Evolutionary conservation across 2,113 vertebrate genomes (phyloP), one percentile per base, ranked within the genome.

Genomic region (Ictalurus punctatus): DNA sequence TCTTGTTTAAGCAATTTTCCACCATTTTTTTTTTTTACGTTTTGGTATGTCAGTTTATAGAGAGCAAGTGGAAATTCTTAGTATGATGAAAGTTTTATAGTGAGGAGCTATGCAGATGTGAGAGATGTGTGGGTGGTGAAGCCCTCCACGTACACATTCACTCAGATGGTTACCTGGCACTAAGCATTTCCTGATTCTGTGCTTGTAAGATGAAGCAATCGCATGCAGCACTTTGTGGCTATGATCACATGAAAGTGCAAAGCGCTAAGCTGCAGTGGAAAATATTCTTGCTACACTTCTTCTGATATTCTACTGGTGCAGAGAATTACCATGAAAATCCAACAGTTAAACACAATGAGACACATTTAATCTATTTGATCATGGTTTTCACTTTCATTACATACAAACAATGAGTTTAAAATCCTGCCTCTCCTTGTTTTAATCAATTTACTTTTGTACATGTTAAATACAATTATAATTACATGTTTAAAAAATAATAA

Each of bases 41-140:
- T 90, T 63, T 58, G 0, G 79, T 54, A 86, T 40, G 65, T 63
- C 19, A 23, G 89, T 74, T 88, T 83, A 48, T 40, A 82, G 58
- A 83, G 17, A 84, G 63, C 14, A 65, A 86, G 81, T 91, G 90
- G 88, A 91, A 91, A 91, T 89, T 82, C 40, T 85, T 76, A 87
- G 78, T 78, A 67, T 40, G 44, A 73, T 56, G 21, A 37, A 56
- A 13, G n/a, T 30, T 89, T 84, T 73, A 54, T 63, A 65, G 82
- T 78, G 6, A 84, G 65, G 79, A 85, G 71, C 48, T 85, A 8
- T 54, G 14, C 59, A 79, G 90, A 84, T 85, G 81, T 91, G 85
- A 91, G 82, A 91, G 88, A 81, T 91, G 90, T 87, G 90, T 91
- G 90, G 88, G 90, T 85, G 90, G 86, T 85, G 63, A 85, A 91